A percentile compares a stretch with the other conserved stretches of the same genome.
Evolutionary conservation across 2,797 vertebrate genomes (phyloP).

Genomic region (Gouania willdenowi): DNA sequence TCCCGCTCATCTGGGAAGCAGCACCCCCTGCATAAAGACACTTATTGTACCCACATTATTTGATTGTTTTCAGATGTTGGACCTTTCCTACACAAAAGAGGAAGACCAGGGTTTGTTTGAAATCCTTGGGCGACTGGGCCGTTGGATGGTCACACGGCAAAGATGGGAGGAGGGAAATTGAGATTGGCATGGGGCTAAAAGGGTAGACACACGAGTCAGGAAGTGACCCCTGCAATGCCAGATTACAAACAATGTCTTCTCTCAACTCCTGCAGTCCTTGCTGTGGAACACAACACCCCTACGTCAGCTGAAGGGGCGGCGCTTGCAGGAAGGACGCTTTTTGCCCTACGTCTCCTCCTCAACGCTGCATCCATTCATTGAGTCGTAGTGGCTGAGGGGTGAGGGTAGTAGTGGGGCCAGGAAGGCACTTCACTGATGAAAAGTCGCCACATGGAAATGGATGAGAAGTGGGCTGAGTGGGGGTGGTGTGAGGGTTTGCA

Average conservation of each 20-base stretch:
- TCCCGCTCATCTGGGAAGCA: slow-evolving; percentile 74
- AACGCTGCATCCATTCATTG: slow-evolving; percentile 58
- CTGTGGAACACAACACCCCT: slow-evolving; percentile 74
- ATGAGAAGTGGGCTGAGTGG: slow-evolving; percentile 48
- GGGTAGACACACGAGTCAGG: slow-evolving; percentile 80
- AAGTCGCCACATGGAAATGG: slow-evolving; percentile 72
- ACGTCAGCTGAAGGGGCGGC: slow-evolving; percentile 62
- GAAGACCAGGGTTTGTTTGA: slow-evolving; percentile 66
- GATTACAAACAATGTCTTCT: slow-evolving; percentile 82
- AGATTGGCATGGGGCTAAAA: slow-evolving; percentile 55
- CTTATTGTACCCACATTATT: slow-evolving; percentile 79
- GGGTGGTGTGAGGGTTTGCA: too few relatives aligned
- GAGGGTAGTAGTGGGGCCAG: slow-evolving; percentile 40
- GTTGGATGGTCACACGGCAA: slow-evolving; percentile 38
- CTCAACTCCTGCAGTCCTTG: slow-evolving; percentile 72
- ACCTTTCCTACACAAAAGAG: slow-evolving; percentile 73
- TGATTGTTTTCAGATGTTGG: slow-evolving; percentile 82
- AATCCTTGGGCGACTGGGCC: slow-evolving; percentile 52
- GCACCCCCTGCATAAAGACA: slow-evolving; percentile 71
- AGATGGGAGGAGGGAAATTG: neutral
- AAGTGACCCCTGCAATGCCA: slow-evolving; percentile 80
- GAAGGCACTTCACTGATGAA: slow-evolving; percentile 67
- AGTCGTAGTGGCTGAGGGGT: slow-evolving; percentile 43
- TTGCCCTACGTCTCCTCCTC: slow-evolving; percentile 23
- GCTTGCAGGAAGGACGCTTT: slow-evolving; percentile 27